Base-by-base conservation (phyloP, 2,113 vertebrate genomes). In the Neotragus pygmaeus region DNA sequence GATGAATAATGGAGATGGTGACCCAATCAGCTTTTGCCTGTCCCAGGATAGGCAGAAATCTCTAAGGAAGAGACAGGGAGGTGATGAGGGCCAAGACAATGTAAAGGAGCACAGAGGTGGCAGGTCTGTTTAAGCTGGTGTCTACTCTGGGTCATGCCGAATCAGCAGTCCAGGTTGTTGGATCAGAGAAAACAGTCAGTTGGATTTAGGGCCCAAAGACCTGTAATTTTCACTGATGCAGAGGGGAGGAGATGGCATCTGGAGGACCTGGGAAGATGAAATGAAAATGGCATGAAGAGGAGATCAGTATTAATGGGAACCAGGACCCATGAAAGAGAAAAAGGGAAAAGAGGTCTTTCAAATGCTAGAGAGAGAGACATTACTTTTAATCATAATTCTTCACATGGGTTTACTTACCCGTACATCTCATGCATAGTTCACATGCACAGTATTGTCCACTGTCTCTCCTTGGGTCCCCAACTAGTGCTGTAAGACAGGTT, bases 11-110 rank as follows among this genome's bases (percentile, higher is more conserved):
- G 86, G 49, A 92, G 60, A 55, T 3, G 19, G n/a, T 60, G 57
- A 55, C 3, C 3, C 62, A 2, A 39, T 97, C 97, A 97, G 64
- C 97, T 98, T 96, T 98, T 93, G 4, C 97, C 88, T 97, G 93
- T 98, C 95, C 94, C 96, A 93, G 97, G 93, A 15, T 89, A 97
- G 1, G 95, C 95, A 78, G 97, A 98, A 93, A 96, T 97, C 95
- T 97, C 98, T 98, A 88, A 21, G 43, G 13, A 86, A 78, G n/a
- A 91, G 25, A 55, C 8, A 45, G 62, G 33, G 60, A 97, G 73
- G 62, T 92, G 47, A 51, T n/a, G 55, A 70, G 36, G 33, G n/a
- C 30, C 7, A 51, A 57, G 39, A 36, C 7, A 39, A 55, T n/a
- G 15, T 88, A 90, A 82, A 57, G 2, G 77, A 90, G 33, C 21